Evolutionary conservation across 2,797 vertebrate genomes (phyloP).

Genomic region (Acrossocheilus wenchowensis): DNA sequence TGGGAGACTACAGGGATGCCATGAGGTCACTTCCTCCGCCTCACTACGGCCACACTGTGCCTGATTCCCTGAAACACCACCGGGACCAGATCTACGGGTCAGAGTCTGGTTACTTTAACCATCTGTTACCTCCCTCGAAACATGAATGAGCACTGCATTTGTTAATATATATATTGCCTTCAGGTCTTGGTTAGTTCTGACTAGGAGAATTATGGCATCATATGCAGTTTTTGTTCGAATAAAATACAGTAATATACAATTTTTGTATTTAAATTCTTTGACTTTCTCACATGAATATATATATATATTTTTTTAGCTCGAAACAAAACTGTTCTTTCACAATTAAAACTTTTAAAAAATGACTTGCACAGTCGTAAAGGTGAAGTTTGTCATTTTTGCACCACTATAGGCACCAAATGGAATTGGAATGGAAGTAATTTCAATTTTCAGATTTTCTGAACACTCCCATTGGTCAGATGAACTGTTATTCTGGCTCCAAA

Average conservation of each 20-base stretch:
- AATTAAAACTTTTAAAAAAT: neutral
- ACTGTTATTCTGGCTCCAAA: neutral
- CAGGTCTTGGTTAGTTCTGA: neutral
- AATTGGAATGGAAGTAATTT: neutral
- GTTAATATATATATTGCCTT: neutral
- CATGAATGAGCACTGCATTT: neutral
- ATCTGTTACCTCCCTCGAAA: constrained; percentile 6
- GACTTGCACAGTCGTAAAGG: neutral
- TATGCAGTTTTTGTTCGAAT: neutral
- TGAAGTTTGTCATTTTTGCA: neutral
- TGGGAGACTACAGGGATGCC: constrained; percentile 79
- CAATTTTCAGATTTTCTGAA: neutral
- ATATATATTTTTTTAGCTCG: neutral
- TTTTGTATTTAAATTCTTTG: neutral
- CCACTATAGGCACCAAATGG: neutral
- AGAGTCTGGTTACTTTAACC: constrained; percentile 48
- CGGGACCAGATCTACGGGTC: constrained; percentile 84
- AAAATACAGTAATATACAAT: neutral
- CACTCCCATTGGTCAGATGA: neutral
- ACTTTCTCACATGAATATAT: neutral
- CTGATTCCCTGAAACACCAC: constrained; percentile 84
- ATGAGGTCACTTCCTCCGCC: constrained; percentile 76
- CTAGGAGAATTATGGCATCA: neutral
- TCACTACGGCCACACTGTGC: constrained; percentile 76
- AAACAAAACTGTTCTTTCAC: neutral